Base-by-base conservation (phyloP, 2,113 vertebrate species). In the Andinoacara biseriatus region DNA sequence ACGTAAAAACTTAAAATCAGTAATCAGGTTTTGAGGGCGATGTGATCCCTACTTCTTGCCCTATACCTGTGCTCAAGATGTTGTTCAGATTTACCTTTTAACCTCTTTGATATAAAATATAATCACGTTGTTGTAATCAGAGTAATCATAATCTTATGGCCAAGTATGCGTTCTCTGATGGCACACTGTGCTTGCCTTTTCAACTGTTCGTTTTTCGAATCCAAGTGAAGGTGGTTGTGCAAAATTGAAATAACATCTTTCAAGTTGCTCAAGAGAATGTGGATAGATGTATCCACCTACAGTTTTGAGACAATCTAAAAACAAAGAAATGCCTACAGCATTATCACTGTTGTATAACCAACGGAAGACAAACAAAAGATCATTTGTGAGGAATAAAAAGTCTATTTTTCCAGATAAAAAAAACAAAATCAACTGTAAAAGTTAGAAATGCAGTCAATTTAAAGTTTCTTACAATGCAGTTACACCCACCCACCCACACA, bases 361-460 rank as follows among this genome's bases (percentile, higher is more conserved):
- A 29, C 49, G 24, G n/a, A 52, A 31, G 46, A 54, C 26, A 72
- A 18, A n/a, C 13, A 72, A 72, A 72, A 52, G 46, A 7, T 6
- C 0, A 20, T 52, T 49, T 74, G 14, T 5, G 17, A 85, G 26
- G 17, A 80, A 46, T 62, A 35, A 18, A 18, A 58, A 38, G 5
- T 62, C 43, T 62, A 18, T 65, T 82, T 86, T 72, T 63, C 24
- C 15, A 58, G 79, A 54, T 4, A 33, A 35, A 11, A 76, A 22
- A 78, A 29, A 35, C 6, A 35, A 31, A 26, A 26, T 26, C 57
- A 26, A 46, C 22, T 29, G 24, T 81, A 26, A 40, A 76, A 67
- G 43, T 31, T 52, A 20, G 22, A 54, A 60, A 60, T 24, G 3
- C 20, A 22, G 22, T 10, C 14, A 17, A 58, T 74, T 74, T 29